Percentiles rank a stretch among this genome's conserved stretches.
Evolutionary conservation across 2,113 vertebrate species (phyloP).

Genomic region (Mionectes macconnelli): DNA sequence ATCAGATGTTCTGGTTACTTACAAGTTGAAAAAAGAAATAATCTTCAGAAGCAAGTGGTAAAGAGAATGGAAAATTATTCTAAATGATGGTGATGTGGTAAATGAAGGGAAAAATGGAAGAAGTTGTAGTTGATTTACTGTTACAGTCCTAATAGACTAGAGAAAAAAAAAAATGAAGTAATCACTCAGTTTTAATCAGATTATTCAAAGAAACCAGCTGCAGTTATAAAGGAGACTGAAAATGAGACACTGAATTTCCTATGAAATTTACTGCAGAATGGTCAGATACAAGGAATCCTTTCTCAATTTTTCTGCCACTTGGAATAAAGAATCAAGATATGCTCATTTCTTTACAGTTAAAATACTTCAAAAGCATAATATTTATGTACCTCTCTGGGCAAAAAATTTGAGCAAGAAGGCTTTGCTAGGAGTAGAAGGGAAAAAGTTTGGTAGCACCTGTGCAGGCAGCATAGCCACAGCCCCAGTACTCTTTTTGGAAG

Average conservation of each 20-base stretch:
- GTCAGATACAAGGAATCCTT: background rate
- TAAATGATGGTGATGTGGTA: background rate
- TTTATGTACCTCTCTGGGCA: background rate
- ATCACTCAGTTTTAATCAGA: slow-evolving; percentile 44
- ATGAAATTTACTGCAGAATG: background rate
- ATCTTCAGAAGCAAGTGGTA: background rate
- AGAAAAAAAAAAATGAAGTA: background rate
- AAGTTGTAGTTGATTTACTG: slow-evolving; percentile 1
- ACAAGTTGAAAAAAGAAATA: background rate
- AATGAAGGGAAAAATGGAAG: background rate
- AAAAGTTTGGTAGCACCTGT: background rate
- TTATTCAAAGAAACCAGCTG: slow-evolving; percentile 52
- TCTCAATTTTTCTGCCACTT: background rate
- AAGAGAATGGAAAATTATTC: slow-evolving; percentile 30
- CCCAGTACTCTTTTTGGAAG: background rate
- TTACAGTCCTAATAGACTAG: background rate
- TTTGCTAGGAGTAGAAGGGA: background rate
- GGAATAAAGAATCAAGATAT: slow-evolving; percentile 4
- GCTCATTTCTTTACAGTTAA: background rate
- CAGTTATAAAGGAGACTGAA: slow-evolving; percentile 26
- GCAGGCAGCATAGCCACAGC: background rate
- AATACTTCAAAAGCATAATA: background rate
- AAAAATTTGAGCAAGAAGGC: background rate
- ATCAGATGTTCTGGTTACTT: background rate
- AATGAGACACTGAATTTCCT: background rate